A percentile compares a stretch with the other conserved stretches of the same genome.
These are phyloP conservation scores for Crotalus tigris DNA, from an alignment of 2,113 vertebrate genomes.

Conservation along the genomic window DNA sequence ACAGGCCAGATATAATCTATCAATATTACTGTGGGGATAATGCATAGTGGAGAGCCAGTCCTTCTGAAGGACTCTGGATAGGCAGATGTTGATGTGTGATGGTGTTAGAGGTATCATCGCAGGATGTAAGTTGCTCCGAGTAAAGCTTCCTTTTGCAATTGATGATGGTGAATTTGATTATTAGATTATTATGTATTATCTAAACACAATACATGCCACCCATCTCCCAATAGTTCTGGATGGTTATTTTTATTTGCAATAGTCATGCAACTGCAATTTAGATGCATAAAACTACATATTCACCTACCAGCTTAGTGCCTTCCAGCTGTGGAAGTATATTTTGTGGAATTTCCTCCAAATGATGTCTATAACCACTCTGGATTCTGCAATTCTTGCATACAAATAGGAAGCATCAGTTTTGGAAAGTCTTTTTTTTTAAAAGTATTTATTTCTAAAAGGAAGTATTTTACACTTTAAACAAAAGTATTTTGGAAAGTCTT, in stretches of 20 bases:
- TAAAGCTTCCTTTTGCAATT: neutral
- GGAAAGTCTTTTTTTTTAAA: neutral
- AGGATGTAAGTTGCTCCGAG: neutral
- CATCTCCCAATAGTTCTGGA: neutral
- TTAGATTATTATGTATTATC: neutral
- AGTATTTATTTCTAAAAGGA: neutral
- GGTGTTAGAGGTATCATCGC: neutral
- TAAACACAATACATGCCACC: neutral
- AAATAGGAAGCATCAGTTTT: neutral
- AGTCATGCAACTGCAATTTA: neutral
- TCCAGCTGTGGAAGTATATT: neutral
- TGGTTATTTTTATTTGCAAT: neutral
- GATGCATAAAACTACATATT: neutral
- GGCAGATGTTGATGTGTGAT: neutral
- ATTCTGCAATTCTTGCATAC: neutral
- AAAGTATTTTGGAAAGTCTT: neutral
- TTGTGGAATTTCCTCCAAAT: neutral
- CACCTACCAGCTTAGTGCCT: neutral
- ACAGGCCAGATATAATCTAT: too few species aligned
- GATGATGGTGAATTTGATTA: neutral
- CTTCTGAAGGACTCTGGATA: neutral
- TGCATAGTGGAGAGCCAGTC: too few species aligned
- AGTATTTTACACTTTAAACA: neutral
- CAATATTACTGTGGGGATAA: too few species aligned
- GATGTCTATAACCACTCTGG: neutral